Conservation (phyloP, 2,888 invertebrate species). For the Caenorhabditis sinica region DNA sequence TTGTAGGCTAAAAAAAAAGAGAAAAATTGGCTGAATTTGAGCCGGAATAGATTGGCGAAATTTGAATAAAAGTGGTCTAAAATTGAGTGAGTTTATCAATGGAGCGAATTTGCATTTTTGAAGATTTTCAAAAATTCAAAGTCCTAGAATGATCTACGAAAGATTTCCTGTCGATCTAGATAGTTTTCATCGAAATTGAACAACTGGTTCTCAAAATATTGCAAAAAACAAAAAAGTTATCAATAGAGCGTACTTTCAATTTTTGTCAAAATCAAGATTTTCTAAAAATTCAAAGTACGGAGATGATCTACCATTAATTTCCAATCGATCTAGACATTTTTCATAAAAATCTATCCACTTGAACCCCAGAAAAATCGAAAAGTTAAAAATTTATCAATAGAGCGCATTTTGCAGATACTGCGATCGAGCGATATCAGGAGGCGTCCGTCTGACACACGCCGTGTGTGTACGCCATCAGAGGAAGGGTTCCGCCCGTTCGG, state of each 20-base stretch:
- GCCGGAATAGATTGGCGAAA: too few relatives aligned
- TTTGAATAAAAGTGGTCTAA: too few relatives aligned
- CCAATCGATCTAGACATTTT: too few relatives aligned
- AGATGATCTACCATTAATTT: not conserved
- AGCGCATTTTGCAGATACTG: slow-evolving; percentile 63
- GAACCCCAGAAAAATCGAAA: too few relatives aligned
- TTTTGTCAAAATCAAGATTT: not conserved
- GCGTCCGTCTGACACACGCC: slow-evolving; percentile 66
- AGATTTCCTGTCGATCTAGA: not conserved
- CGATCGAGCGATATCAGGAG: slow-evolving; percentile 64
- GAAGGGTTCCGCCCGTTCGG: slow-evolving; percentile 20
- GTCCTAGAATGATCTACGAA: too few relatives aligned
- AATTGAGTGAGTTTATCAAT: not conserved
- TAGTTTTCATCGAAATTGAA: not conserved
- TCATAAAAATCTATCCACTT: too few relatives aligned
- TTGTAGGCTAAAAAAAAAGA: too few relatives aligned
- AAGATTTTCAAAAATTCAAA: not conserved
- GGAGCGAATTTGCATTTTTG: not conserved
- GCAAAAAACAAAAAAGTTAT: not conserved
- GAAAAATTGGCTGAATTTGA: too few relatives aligned
- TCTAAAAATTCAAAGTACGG: not conserved
- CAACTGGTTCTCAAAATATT: not conserved
- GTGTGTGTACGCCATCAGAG: slow-evolving; percentile 47
- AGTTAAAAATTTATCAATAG: not conserved
- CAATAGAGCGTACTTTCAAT: slow-evolving; percentile 5